These are phyloP conservation scores for Cartodere bifasciata DNA, from an alignment of 2,888 invertebrate species.

Conservation along the genomic window DNA sequence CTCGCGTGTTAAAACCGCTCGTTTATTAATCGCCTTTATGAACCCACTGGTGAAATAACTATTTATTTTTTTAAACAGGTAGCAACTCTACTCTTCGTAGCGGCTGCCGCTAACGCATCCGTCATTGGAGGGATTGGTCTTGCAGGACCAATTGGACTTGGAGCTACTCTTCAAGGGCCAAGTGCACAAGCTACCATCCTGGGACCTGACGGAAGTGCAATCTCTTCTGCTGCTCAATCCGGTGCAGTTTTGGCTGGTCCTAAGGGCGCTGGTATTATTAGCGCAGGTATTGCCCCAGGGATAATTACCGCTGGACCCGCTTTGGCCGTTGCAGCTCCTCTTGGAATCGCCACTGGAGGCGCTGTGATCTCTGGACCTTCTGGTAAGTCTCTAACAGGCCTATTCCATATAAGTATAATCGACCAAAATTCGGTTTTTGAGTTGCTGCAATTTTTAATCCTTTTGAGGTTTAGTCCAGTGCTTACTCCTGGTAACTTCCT, in stretches of 20 bases:
- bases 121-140: constrained; percentile 14
- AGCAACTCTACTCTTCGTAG: constrained; percentile 10
- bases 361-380: constrained; percentile 16
- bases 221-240: constrained; percentile 31
- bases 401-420: too few species aligned
- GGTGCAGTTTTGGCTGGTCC: constrained; percentile 16
- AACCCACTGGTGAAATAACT: too few species aligned
- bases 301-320: constrained; percentile 8
- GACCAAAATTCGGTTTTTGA: too few species aligned
- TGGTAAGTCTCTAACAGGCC: too few species aligned
- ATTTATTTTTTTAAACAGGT: too few species aligned
- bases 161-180: constrained; percentile 18
- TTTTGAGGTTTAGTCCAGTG: too few species aligned
- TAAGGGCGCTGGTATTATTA: constrained; percentile 17
- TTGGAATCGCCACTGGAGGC: constrained; percentile 15
- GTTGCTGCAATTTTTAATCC: too few species aligned
- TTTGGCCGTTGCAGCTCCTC: constrained; percentile 10
- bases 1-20: too few species aligned
- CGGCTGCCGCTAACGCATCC: constrained; percentile 13
- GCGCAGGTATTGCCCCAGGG: constrained; percentile 17
- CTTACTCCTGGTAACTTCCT: too few species aligned
- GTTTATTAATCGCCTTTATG: too few species aligned
- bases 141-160: constrained; percentile 17
- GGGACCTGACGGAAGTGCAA: constrained; percentile 31
- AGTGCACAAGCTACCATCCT: constrained; percentile 17